Conservation (phyloP, 2,113 vertebrate species). For the Lepus americanus region DNA sequence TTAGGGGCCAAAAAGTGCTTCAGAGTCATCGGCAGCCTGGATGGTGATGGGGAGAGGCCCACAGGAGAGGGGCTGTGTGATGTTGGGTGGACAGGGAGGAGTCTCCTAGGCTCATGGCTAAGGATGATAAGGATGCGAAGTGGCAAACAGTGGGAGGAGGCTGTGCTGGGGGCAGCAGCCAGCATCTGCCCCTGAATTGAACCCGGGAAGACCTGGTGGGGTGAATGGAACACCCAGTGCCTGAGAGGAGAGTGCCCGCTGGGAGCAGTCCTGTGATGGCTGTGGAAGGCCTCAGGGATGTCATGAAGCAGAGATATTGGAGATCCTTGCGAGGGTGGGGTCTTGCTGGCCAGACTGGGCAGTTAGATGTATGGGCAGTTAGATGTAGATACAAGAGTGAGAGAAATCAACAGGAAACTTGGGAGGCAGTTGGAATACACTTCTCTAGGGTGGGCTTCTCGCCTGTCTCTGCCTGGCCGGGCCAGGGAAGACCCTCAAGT, state of each 20-base stretch:
- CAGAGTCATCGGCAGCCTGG: background rate
- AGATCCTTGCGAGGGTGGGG: background rate
- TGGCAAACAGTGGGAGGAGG: background rate
- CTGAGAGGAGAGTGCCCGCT: no score
- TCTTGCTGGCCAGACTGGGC: background rate
- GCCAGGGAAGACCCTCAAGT: background rate
- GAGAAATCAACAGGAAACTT: background rate
- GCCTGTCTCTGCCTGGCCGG: background rate
- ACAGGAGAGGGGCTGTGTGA: accelerated
- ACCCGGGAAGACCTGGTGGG: background rate
- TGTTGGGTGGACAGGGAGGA: no score
- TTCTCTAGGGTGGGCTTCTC: background rate
- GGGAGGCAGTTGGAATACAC: accelerated
- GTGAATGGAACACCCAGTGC: no score
- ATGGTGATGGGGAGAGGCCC: background rate
- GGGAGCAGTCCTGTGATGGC: no score
- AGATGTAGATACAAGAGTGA: background rate
- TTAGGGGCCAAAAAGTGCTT: no score
- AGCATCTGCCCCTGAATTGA: background rate
- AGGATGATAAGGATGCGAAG: background rate
- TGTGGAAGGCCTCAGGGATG: background rate
- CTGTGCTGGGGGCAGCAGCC: background rate
- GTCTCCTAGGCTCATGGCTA: background rate
- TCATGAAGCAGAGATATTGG: background rate
- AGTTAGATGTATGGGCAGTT: no score